Base-by-base conservation (phyloP, 2,797 vertebrate genomes). In the Hipposideros larvatus region DNA sequence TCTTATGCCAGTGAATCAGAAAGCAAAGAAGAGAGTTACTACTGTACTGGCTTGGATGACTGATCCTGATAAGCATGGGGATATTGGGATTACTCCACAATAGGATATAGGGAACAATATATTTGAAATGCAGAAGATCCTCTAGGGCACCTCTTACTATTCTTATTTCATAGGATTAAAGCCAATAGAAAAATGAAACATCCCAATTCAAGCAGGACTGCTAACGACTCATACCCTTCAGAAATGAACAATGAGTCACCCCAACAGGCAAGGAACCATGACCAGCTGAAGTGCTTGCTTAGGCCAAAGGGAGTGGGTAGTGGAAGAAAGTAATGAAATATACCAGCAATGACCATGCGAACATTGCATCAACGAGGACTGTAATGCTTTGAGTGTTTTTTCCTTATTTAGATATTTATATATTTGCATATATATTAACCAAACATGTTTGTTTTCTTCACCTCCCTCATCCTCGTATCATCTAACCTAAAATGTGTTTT, bases 401-500 rank as follows among this genome's bases (percentile, higher is more conserved):
- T 78, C 78, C 63, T 57, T 82, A 57, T 94, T 94, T 59, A 24
- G 22, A 55, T 21, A 70, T 80, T 55, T 70, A 70, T 70, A 65
- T 88, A 16, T 87, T 91, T 84, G n/a, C 43, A 43, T 43, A 43
- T 43, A 43, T 43, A 43, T 43, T 43, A 43, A 37, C 41, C 22
- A 66, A 78, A 68, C 46, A 90, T 90, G 55, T 94, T 70, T 85
- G 19, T 79, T 83, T 94, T 87, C 16, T 84, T 79, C 22, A 51
- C 24, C 5, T 75, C 14, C 43, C 34, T 61, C 26, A n/a, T 43
- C 41, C 16, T 28, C 26, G 16, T 63, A 66, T 90, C 15, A 61
- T 48, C 28, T 78, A 77, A 66, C n/a, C 19, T 77, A 66, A 77
- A 79, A 59, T 61, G 11, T 79, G 22, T 86, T 89, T 80, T 37